phyloP scores from a whole-genome alignment of 2,888 invertebrate species.

The Cryptosula pallasiana region DNA sequence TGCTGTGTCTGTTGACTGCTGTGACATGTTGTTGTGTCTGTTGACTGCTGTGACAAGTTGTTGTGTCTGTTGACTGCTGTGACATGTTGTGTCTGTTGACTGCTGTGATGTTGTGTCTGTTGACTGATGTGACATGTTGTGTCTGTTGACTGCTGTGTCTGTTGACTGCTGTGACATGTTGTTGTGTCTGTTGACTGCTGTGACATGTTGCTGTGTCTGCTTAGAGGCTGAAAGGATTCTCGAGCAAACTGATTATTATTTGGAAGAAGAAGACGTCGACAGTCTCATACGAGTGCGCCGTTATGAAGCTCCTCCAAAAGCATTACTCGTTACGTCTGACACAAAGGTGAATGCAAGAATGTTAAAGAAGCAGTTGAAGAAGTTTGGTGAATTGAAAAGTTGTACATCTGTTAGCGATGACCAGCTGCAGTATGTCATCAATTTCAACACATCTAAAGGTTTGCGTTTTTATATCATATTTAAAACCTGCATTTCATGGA shows the following conservation, averaged over 20 bases:
- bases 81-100: too few species aligned
- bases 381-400: not conserved
- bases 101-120: too few species aligned
- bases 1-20: too few species aligned
- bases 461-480: too few species aligned
- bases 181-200: too few species aligned
- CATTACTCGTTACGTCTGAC: not conserved
- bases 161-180: too few species aligned
- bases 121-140: too few species aligned
- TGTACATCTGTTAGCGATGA: not conserved
- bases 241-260: not conserved
- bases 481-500: too few species aligned
- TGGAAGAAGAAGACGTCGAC: not conserved
- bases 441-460: not conserved
- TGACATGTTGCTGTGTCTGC: not conserved
- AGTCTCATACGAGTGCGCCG: not conserved
- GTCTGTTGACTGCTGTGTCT: too few species aligned
- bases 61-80: too few species aligned
- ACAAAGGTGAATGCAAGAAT: not conserved
- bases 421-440: not conserved
- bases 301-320: not conserved
- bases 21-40: too few species aligned
- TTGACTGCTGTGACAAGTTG: too few species aligned
- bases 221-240: not conserved
- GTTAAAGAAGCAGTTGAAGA: not conserved